Percentiles rank a stretch among this genome's conserved stretches.
Evolutionary conservation across 2,113 vertebrate genomes (phyloP).

Genomic region (Etheostoma spectabile): DNA sequence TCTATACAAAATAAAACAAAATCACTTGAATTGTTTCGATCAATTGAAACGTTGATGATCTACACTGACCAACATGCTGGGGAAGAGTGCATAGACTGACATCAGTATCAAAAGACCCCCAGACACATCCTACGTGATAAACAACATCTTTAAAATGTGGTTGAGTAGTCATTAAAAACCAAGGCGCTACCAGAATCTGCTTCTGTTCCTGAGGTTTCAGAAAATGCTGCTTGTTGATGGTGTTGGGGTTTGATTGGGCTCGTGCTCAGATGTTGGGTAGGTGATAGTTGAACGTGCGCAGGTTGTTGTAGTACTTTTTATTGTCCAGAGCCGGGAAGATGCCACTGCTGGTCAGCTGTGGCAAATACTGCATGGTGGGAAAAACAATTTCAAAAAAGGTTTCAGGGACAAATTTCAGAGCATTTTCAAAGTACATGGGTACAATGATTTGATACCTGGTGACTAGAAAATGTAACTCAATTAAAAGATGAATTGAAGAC

Average conservation of each 20-base stretch:
- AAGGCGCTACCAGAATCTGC: conserved; percentile 18
- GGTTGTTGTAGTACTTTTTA: conserved; percentile 89
- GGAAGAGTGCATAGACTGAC: conserved; percentile 70
- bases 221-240: neutral
- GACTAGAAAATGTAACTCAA: neutral
- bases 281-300: conserved; percentile 89
- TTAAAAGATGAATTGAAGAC: too few relatives aligned
- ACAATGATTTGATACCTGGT: neutral
- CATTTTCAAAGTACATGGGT: neutral
- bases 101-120: conserved; percentile 18
- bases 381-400: neutral
- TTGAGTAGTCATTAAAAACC: conserved; percentile 10
- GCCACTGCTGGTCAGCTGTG: conserved; percentile 90
- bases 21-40: conserved; percentile 12
- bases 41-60: conserved; percentile 46
- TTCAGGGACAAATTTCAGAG: neutral
- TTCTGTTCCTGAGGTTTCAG: conserved; percentile 49
- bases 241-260: neutral
- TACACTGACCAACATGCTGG: conserved; percentile 37
- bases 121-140: neutral
- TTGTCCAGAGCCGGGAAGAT: conserved; percentile 90
- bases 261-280: conserved; percentile 92
- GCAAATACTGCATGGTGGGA: conserved; percentile 85
- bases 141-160: neutral
- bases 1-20: conserved; percentile 30